phyloP scores from a whole-genome alignment of 2,888 invertebrate genomes.

The Phortica magna region DNA sequence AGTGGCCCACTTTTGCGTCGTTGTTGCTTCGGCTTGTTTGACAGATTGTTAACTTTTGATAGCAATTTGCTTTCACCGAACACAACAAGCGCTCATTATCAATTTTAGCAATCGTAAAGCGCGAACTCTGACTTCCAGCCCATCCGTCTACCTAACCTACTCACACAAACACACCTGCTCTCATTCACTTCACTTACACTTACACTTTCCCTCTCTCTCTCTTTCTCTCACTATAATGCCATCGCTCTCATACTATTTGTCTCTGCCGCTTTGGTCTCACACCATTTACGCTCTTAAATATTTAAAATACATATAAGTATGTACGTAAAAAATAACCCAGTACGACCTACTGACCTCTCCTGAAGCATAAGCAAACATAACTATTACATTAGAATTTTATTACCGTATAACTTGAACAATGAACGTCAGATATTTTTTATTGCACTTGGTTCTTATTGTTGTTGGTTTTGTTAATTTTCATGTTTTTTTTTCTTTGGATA shows the following conservation, averaged over 20 bases:
- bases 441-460: not conserved
- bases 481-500: not conserved
- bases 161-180: not conserved
- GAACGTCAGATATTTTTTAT: not conserved
- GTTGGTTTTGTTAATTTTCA: not conserved
- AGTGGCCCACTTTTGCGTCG: not conserved
- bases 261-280: not conserved
- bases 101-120: too few species aligned
- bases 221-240: not conserved
- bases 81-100: too few species aligned
- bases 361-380: not conserved
- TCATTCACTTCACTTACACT: not conserved
- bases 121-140: too few species aligned
- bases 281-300: not conserved
- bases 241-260: too few species aligned
- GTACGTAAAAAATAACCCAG: not conserved
- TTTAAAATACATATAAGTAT: not conserved
- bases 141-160: conserved; percentile 39
- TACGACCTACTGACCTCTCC: not conserved
- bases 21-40: not conserved
- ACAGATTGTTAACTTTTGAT: too few species aligned
- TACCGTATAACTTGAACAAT: not conserved
- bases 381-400: not conserved
- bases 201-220: conserved; percentile 7
- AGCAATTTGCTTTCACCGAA: too few species aligned